Evolutionary conservation across 2,888 invertebrate species (phyloP).

Genomic region (Ochropacha duplaris): DNA sequence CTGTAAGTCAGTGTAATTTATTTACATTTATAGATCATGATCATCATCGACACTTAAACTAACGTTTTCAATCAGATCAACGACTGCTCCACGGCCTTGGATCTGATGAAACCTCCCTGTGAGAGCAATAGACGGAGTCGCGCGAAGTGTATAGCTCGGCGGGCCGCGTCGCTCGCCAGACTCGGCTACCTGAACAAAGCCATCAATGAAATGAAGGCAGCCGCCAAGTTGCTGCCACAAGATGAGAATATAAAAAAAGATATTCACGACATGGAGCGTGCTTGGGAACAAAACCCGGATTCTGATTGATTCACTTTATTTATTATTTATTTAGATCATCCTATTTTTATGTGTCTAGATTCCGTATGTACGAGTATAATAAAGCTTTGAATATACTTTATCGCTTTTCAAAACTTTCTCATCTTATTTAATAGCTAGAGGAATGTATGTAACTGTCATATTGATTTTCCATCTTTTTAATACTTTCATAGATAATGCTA

Average conservation of each 20-base stretch:
- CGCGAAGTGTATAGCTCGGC: slow-evolving; percentile 87
- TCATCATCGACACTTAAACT: too few species aligned
- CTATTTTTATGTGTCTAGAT: background rate
- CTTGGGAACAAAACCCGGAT: slow-evolving; percentile 90
- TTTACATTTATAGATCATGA: background rate
- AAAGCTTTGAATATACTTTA: too few species aligned
- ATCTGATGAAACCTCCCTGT: slow-evolving; percentile 88
- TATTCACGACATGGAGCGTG: slow-evolving; percentile 88
- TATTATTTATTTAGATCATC: background rate
- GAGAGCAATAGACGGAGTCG: slow-evolving; percentile 87
- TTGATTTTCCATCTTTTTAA: too few species aligned
- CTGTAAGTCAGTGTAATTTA: slow-evolving; percentile 67
- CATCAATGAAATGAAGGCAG: slow-evolving; percentile 89
- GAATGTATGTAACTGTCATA: too few species aligned
- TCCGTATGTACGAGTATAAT: background rate
- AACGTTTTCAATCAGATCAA: slow-evolving; percentile 50
- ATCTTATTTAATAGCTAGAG: too few species aligned
- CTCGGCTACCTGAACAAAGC: slow-evolving; percentile 87
- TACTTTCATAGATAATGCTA: background rate
- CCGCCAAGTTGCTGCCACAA: slow-evolving; percentile 85
- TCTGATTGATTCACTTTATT: slow-evolving; percentile 51
- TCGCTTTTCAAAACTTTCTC: too few species aligned
- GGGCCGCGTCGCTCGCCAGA: slow-evolving; percentile 89
- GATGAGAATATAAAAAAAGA: slow-evolving; percentile 84
- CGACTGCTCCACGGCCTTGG: slow-evolving; percentile 87